Conservation (phyloP, 1,140 invertebrate genomes). For the Planococcus citri region DNA sequence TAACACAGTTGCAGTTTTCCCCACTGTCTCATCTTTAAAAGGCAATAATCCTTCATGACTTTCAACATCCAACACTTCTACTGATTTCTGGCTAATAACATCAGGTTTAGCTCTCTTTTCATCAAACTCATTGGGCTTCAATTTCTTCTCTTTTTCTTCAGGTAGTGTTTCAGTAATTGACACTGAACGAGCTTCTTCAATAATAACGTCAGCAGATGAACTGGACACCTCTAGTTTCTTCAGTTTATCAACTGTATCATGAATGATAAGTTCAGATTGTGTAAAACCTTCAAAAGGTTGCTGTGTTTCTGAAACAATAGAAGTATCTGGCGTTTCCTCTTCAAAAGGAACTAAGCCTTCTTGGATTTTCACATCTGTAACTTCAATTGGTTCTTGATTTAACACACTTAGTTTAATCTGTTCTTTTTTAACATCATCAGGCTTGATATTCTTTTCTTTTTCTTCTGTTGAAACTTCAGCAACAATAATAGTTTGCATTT, state of each 20-base stretch:
- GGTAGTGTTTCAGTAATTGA: conserved; percentile 37
- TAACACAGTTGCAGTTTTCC: conserved; percentile 27
- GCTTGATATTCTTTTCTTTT: conserved; percentile 29
- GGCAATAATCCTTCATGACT: conserved; percentile 30
- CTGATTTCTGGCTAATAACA: conserved; percentile 26
- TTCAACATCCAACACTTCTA: conserved; percentile 25
- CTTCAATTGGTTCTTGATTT: conserved; percentile 26
- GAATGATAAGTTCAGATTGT: conserved; percentile 29
- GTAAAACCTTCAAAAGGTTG: background rate
- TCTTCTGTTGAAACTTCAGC: conserved; percentile 38
- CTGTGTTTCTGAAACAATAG: conserved; percentile 9
- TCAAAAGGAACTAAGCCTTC: conserved; percentile 31
- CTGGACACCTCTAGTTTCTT: conserved; percentile 29
- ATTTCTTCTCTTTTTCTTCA: conserved; percentile 33
- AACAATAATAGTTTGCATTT: conserved; percentile 37
- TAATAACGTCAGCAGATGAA: conserved; percentile 33
- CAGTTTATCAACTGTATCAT: conserved; percentile 30
- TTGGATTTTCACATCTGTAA: conserved; percentile 26
- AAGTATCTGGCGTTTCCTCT: conserved; percentile 21
- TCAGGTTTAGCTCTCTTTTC: conserved; percentile 23
- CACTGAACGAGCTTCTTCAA: conserved; percentile 37
- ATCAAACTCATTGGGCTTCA: conserved; percentile 30
- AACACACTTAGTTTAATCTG: conserved; percentile 25
- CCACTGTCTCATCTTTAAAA: conserved; percentile 27
- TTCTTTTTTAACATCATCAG: conserved; percentile 28